A percentile compares a stretch with the other conserved stretches of the same genome.
phyloP scores from a whole-genome alignment of 2,113 vertebrate genomes.

The Astatotilapia flaviijosephi region DNA sequence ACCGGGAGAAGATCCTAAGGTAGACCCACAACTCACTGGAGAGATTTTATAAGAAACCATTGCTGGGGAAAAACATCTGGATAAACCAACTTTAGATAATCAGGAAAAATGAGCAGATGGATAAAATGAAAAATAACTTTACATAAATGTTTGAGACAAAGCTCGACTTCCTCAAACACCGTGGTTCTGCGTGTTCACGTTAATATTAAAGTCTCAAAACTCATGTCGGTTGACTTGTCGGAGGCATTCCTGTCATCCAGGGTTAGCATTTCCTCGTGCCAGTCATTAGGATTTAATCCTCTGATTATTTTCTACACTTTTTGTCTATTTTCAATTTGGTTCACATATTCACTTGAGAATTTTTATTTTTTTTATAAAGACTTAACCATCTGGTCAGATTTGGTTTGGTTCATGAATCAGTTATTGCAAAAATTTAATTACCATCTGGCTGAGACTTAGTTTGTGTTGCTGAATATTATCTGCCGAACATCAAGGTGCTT shows the following conservation, averaged over 20 bases:
- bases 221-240: not conserved
- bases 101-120: not conserved
- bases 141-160: not conserved
- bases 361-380: not conserved
- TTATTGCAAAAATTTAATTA: not conserved
- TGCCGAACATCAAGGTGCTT: not conserved
- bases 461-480: not conserved
- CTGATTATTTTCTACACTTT: not conserved
- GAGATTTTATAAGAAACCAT: not conserved
- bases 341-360: not conserved
- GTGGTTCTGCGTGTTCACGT: not conserved
- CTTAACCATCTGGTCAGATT: not conserved
- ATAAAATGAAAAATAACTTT: not conserved
- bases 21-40: fast-evolving
- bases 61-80: not conserved
- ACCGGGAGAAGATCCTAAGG: not conserved
- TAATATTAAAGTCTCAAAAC: not conserved
- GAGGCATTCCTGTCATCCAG: not conserved
- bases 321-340: not conserved
- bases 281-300: fast-evolving
- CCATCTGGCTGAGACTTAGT: not conserved
- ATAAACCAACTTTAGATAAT: not conserved
- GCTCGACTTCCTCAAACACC: not conserved
- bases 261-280: not conserved
- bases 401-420: not conserved